Evolutionary conservation across 2,113 vertebrate species (phyloP).

Genomic region (Hypomesus transpacificus): DNA sequence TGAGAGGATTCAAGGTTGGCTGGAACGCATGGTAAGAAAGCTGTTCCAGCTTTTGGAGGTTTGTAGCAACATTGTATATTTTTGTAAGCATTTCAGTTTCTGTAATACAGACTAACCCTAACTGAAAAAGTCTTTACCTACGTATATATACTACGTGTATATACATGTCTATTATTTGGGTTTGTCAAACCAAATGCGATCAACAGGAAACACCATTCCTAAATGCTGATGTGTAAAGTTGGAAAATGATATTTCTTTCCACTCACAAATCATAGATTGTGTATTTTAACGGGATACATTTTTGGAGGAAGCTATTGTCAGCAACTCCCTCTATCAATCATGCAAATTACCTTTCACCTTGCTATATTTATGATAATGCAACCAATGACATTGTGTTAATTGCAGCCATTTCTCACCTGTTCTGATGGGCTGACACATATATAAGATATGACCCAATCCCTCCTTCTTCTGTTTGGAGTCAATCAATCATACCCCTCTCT

Average conservation of each 20-base stretch:
- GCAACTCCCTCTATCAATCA: slow-evolving; percentile 53
- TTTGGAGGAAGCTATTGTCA: slow-evolving; percentile 43
- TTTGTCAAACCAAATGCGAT: too few relatives aligned
- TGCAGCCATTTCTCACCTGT: slow-evolving; percentile 57
- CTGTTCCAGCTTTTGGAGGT: slow-evolving; percentile 31
- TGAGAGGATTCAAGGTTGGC: slow-evolving; percentile 45
- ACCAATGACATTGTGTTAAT: slow-evolving; percentile 54
- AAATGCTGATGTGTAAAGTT: too few relatives aligned
- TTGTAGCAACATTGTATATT: slow-evolving; percentile 12
- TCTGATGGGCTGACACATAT: slow-evolving; percentile 39
- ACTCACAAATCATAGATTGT: slow-evolving; percentile 13
- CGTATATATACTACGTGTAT: too few relatives aligned
- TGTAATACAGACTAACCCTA: too few relatives aligned
- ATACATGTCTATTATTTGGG: too few relatives aligned
- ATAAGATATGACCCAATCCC: slow-evolving; percentile 37
- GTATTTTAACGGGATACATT: slow-evolving; percentile 27
- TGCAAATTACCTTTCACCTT: slow-evolving; percentile 59
- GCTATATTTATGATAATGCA: slow-evolving; percentile 64
- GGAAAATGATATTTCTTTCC: too few relatives aligned
- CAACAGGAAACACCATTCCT: too few relatives aligned
- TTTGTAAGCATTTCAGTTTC: neutral
- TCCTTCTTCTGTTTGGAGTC: slow-evolving; percentile 19
- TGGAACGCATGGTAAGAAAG: slow-evolving; percentile 38
- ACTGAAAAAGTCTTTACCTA: neutral
- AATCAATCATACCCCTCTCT: slow-evolving; percentile 47